Base-by-base conservation (phyloP, 2,888 invertebrate genomes). In the Sarcophaga subvicina region DNA sequence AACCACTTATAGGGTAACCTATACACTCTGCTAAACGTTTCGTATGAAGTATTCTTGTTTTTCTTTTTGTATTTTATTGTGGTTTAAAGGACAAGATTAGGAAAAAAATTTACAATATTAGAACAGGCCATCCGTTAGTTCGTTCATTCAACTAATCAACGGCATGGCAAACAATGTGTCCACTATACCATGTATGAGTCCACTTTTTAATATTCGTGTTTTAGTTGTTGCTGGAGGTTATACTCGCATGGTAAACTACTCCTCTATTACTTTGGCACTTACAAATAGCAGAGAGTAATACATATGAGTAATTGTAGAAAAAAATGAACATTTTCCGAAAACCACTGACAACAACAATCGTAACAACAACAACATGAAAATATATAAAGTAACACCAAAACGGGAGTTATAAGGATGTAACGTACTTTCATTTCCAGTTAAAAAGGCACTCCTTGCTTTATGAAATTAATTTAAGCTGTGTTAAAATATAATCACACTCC, bases 371-470 rank as follows among this genome's bases (percentile, higher is more conserved):
- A 49, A 49, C 49, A 49, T 11, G 14, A 76, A 69, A 20, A 22
- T n/a, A 69, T 63, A 25, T 14, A 12, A 73, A 47, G 69, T n/a
- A 69, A 54, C 73, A 54, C 11, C 71, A 76, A 88, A 37, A 86
- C 76, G 88, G 85, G 77, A 87, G 86, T 88, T 86, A 85, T 80
- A 87, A 89, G 88, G 85, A 88, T 89, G 89, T 89, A 89, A 89
- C 89, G 90, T 89, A 89, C 86, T 80, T 84, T 54, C 17, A 54
- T 54, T 54, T 81, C 86, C 83, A 88, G 89, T 88, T 89, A 90
- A 89, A 90, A 89, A 90, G 91, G 88, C 91, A 88, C 91, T 89
- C 91, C 91, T 89, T 90, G 82, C 80, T 77, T 72, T 75, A 86
- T 71, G 62, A 83, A 72, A 80, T 77, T 80, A 86, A 83, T 86